Conservation (phyloP, 2,797 vertebrate species). For the Macropodus opercularis region DNA sequence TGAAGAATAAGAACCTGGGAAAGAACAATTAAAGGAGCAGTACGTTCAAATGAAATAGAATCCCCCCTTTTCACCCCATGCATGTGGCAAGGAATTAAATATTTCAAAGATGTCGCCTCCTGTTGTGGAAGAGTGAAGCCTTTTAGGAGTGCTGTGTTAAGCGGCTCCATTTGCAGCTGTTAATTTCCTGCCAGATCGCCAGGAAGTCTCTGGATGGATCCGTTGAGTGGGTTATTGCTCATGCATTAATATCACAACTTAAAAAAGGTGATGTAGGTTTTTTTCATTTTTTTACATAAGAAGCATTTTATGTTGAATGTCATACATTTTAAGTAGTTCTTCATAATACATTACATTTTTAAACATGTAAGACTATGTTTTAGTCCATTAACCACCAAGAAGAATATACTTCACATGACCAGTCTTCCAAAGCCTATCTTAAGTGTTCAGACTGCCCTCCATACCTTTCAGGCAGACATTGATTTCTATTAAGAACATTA, state of each 20-base stretch:
- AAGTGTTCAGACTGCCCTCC: slow-evolving; percentile 1
- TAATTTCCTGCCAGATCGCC: background rate
- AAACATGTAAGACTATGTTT: slow-evolving; percentile 5
- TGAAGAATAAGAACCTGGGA: slow-evolving; percentile 4
- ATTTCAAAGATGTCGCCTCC: background rate
- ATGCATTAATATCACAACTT: background rate
- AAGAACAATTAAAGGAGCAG: slow-evolving; percentile 15
- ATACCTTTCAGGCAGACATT: background rate
- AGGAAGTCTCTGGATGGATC: background rate
- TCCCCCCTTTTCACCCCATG: no score
- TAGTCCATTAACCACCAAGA: slow-evolving; percentile 13
- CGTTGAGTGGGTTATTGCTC: background rate
- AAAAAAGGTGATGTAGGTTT: background rate
- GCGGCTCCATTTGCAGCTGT: slow-evolving; percentile 17
- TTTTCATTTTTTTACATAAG: no score
- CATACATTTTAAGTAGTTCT: slow-evolving; percentile 1
- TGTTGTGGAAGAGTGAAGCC: slow-evolving; percentile 6
- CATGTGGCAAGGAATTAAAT: background rate
- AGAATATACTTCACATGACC: slow-evolving; percentile 12
- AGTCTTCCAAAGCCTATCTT: background rate
- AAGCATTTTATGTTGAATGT: background rate
- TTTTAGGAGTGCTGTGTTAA: background rate
- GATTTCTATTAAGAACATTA: slow-evolving; percentile 7
- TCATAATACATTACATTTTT: slow-evolving; percentile 1
- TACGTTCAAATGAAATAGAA: background rate